Base-by-base conservation (phyloP, 1,140 invertebrate species). In the Panagrolaimus sp. region DNA sequence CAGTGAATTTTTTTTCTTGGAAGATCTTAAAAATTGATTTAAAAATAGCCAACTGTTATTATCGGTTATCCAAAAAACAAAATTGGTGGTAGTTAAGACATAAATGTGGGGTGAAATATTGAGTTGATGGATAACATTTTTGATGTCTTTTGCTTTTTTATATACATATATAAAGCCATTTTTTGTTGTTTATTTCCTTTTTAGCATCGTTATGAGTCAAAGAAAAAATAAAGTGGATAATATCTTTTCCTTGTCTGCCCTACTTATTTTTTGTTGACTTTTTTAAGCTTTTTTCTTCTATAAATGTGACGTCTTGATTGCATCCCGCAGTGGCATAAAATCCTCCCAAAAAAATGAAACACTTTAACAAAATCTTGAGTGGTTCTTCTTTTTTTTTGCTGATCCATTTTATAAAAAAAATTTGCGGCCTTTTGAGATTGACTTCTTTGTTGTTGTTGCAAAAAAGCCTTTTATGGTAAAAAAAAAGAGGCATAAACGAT, bases 1-100 rank as follows among this genome's bases (percentile, higher is more conserved):
- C n/a, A 27, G 20, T 13, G 9, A 27, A 20, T 20, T 20, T 57
- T n/a, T n/a, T n/a, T 57, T 57, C 51, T 57, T 57, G n/a, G 51
- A 57, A 27, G 51, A 20, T 27, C 51, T 5, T 38, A 38, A 38
- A 38, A 38, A 38, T 38, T 38, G 20, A 27, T 16, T 57, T 25
- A 57, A 57, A 57, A 57, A 57, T 57, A 16, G 51, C 51, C 51
- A 57, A 27, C 51, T 57, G 51, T 57, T 27, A 57, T 57, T 57
- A 57, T 57, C 51, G 20, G 31, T 38, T 38, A 38, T 38, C 31
- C 31, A 38, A 38, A 38, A 38, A 38, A 38, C 27, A 27, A 57
- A 57, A 57, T 57, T 57, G 51, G 51, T 20, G 51, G 51, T 57
- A 25, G 20, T 16, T 57, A 57, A 20, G 27, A 57, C 27, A 38